A percentile compares a stretch with the other conserved stretches of the same genome.
Conservation (phyloP, 2,888 invertebrate species). For the Drosophila imparisetae region DNA sequence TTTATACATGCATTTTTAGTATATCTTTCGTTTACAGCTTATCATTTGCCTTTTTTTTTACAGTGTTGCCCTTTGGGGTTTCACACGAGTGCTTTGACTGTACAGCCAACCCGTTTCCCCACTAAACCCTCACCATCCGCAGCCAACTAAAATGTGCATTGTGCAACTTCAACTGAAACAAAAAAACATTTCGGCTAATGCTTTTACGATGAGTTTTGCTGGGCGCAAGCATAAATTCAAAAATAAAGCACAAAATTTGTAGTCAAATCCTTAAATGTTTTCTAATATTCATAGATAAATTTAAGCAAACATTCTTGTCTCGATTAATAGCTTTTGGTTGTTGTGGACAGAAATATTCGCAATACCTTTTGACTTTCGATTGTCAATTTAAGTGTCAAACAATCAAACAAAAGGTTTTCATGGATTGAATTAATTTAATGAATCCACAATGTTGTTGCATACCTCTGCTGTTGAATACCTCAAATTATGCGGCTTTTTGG, state of each 20-base stretch:
- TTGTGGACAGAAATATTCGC: not conserved
- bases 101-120: not conserved
- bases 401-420: not conserved
- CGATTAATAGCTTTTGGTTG: not conserved
- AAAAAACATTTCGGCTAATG: constrained; percentile 55
- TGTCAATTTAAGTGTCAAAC: not conserved
- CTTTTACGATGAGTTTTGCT: constrained; percentile 62
- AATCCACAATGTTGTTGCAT: not conserved
- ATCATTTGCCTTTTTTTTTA: constrained; percentile 48
- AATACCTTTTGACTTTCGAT: not conserved
- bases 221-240: constrained; percentile 9
- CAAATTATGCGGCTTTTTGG: constrained; percentile 20
- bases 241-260: constrained; percentile 3
- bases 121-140: not conserved
- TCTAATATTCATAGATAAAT: not conserved
- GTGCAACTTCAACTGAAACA: constrained; percentile 35
- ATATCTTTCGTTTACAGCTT: constrained; percentile 15
- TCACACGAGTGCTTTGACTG: constrained; percentile 47
- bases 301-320: not conserved
- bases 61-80: constrained; percentile 53
- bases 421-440: constrained; percentile 23
- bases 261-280: not conserved
- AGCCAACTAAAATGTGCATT: constrained; percentile 34
- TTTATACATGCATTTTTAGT: constrained; percentile 5
- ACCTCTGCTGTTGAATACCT: not conserved